These are phyloP conservation scores for Tarsius wallacei DNA, from an alignment of 2,797 vertebrate species.

Conservation along the genomic window DNA sequence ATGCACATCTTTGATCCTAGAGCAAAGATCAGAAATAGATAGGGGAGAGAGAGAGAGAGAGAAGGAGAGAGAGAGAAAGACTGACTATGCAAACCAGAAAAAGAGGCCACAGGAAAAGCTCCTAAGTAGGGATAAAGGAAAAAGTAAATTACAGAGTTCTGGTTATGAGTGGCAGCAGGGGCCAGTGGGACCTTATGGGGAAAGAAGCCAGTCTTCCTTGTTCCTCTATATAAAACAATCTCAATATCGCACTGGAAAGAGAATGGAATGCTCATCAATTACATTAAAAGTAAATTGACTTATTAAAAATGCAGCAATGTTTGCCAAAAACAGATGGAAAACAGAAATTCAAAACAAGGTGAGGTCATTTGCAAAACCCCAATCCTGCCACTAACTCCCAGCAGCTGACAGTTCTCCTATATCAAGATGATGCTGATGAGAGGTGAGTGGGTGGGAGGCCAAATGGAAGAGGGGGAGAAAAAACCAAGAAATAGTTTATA, in stretches of 20 bases:
- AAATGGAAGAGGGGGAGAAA: background rate
- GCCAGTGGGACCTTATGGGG: conserved; percentile 29
- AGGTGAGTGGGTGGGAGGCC: background rate
- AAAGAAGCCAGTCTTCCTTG: conserved; percentile 59
- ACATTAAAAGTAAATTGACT: conserved; percentile 87
- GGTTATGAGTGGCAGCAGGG: conserved; percentile 63
- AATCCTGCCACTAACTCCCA: conserved; percentile 83
- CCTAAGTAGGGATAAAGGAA: conserved; percentile 44
- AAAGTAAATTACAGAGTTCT: conserved; percentile 55
- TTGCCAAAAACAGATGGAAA: conserved; percentile 88
- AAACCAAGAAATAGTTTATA: background rate
- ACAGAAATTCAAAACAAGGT: conserved; percentile 88
- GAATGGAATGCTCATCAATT: conserved; percentile 83
- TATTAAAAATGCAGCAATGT: conserved; percentile 85
- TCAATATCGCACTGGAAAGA: conserved; percentile 82
- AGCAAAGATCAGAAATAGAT: background rate
- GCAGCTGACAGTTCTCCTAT: conserved; percentile 57
- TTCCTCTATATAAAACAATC: conserved; percentile 73
- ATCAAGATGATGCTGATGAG: background rate
- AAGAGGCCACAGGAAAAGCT: background rate
- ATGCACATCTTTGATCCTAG: background rate
- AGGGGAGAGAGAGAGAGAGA: background rate
- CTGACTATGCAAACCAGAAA: background rate
- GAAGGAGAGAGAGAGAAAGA: background rate
- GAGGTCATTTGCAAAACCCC: conserved; percentile 83